Evolutionary conservation across 2,797 vertebrate genomes (phyloP), one percentile per base, ranked within the genome.

Genomic region (Lagorchestes hirsutus): DNA sequence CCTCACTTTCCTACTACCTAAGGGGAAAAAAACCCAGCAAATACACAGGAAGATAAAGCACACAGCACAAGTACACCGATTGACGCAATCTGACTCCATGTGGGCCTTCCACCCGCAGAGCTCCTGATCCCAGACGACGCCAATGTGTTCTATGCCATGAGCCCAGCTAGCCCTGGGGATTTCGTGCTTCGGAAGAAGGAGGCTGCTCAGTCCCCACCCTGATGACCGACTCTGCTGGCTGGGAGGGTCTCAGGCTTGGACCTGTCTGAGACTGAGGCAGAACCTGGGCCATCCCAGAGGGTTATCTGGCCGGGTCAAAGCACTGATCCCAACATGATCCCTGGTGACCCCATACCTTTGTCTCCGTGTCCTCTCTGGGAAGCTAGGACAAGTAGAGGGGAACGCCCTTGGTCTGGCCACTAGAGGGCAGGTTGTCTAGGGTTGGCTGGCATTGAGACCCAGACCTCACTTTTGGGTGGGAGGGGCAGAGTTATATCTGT

Each of bases 111-210:
- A 94, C 57, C 93, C 1, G 91, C 98, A 99, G 99, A 99, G 97
- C 96, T 99, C 96, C 98, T 99, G 93, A 99, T 99, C 96, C 99
- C 99, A 0, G 99, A 99, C 96, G 99, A 99, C 1, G 99, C 99
- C 55, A 99, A 99, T 0, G 99, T 99, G 96, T 99, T 99, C 98
- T 99, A 99, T 0, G 99, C 99, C 0, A 99, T 99, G 99, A 99
- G 98, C 93, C 99, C 99, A 0, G 97, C 98, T 0, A 98, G 98
- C 3, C 98, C 99, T 67, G 99, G 99, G 92, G 99, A 99, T 98
- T 99, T 99, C 93, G 93, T 99, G 74, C 97, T 99, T 46, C 98
- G 99, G 2, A 98, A 95, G 58, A 98, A 98, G 94, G 94, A 96
- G 54, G 98, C 97, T 90, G 91, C 95, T 98, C 96, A 92, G 98